Base-by-base conservation (phyloP, 1,140 invertebrate genomes). In the Drusus annulatus region DNA sequence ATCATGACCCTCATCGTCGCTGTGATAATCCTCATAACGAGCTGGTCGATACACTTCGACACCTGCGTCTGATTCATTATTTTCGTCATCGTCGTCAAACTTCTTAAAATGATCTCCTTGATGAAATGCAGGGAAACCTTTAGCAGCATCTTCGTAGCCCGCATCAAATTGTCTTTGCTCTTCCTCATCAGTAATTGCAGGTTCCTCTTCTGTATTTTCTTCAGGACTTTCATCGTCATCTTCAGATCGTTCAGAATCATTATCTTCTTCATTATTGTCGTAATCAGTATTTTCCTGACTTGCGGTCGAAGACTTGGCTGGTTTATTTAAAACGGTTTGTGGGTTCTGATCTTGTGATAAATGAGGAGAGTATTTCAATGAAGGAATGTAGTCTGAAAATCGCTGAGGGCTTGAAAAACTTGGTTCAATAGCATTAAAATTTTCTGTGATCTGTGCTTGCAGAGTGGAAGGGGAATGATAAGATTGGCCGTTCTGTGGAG, bases 161-260 rank as follows among this genome's bases (percentile, higher is more conserved):
- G 87, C 87, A 80, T 89, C 88, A 76, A 89, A 90, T 90, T 88
- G 65, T 85, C 87, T 73, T 89, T 87, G 80, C 86, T 85, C 80
- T 88, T 86, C 23, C 86, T 81, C 21, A 85, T 84, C 23, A 3
- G 86, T 75, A 71, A 86, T 85, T 83, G 87, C 85, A 21, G 83
- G 86, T 58, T 84, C 87, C 21, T 86, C 80, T 83, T 90, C 84
- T 78, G 87, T 86, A 50, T 83, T 82, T 56, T 84, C 78, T 15
- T 81, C 82, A 19, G 86, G 83, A 16, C 86, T 86, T 36, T 86
- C 86, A 8, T 86, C 85, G 28, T 85, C 85, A 78, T 89, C 87
- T 36, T 88, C 86, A n/a, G 68, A 21, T 36, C 86, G 85, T 7
- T 84, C 85, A 78, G 89, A 87, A 28, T 88, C 86, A 5, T 13